These are phyloP conservation scores for Lypha dubia DNA, from an alignment of 2,888 invertebrate species.

Conservation along the genomic window DNA sequence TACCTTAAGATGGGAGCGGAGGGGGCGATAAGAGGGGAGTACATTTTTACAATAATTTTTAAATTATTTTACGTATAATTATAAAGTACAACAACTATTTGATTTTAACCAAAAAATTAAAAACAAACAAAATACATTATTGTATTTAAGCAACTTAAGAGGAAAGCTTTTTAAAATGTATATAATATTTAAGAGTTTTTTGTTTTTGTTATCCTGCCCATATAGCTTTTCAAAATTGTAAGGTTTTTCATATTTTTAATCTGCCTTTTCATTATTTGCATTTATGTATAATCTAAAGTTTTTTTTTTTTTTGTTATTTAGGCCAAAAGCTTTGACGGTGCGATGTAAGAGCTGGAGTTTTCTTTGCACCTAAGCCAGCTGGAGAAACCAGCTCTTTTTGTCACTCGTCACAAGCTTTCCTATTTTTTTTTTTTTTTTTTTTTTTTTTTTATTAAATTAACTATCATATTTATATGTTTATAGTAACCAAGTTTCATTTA, in stretches of 20 bases:
- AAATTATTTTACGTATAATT: conserved; percentile 71
- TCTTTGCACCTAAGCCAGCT: conserved; percentile 28
- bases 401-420: conserved; percentile 50
- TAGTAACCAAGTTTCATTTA: conserved; percentile 53
- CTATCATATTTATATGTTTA: conserved; percentile 62
- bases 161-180: conserved; percentile 60
- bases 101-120: conserved; percentile 75
- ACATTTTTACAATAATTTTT: conserved; percentile 76
- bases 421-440: conserved; percentile 31
- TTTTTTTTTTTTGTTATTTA: conserved; percentile 15
- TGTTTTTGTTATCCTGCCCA: conserved; percentile 80
- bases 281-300: conserved; percentile 58
- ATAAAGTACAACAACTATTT: conserved; percentile 75
- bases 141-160: conserved; percentile 70
- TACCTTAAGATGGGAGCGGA: background rate
- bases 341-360: no score
- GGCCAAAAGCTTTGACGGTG: conserved; percentile 10
- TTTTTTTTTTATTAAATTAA: conserved; percentile 37
- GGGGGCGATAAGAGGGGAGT: background rate
- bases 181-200: conserved; percentile 52
- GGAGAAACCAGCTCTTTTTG: no score
- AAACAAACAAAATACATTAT: background rate
- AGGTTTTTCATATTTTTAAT: conserved; percentile 59
- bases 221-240: conserved; percentile 80
- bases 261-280: conserved; percentile 19